Evolutionary conservation across 2,888 invertebrate species (phyloP), one percentile per base, ranked within the genome.

Genomic region (Pollenia labialis): DNA sequence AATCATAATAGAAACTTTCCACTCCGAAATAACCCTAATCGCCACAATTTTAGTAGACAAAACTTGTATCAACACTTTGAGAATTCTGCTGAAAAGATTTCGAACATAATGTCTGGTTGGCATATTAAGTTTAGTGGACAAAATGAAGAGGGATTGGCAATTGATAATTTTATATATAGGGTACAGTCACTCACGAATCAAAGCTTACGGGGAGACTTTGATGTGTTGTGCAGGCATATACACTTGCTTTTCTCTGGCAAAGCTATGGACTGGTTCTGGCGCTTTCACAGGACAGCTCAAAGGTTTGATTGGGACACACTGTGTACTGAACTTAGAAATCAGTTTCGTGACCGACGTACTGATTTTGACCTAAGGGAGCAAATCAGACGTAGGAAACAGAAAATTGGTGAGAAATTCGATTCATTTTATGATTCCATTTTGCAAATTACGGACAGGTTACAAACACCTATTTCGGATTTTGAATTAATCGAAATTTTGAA

Each of bases 291-390:
- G 4, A 76, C 64, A 4, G 16, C 50, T 12, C 14, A 42, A 3
- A 32, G 52, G 6, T 76, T 76, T 4, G 52, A 76, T 52, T 76
- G 75, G 75, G 75, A 76, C 9, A 50, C 50, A 1, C 12, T 75
- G 4, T 62, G 62, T 40, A n/a, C 7, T 3, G 75, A 62, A 75
- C 9, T 75, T 18, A 48, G 42, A 16, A 64, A 76, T 42, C 64
- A 76, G n/a, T 76, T 76, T 76, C 50, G 76, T 11, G 64, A 72
- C 62, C 16, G 64, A 32, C 62, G 52, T 16, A 54, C 76, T 2
- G 76, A 76, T 42, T 76, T 64, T 64, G 76, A 76, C 18, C 10
- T 76, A 6, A 50, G n/a, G 11, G 71, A 72, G 11, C 71, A 72
- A 18, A 18, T 72, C 9, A 18, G 71, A 44, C 4, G 56, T 46